A percentile compares a stretch with the other conserved stretches of the same genome.
These are phyloP conservation scores for Glyptemys insculpta DNA, from an alignment of 2,797 vertebrate genomes.

Conservation along the genomic window DNA sequence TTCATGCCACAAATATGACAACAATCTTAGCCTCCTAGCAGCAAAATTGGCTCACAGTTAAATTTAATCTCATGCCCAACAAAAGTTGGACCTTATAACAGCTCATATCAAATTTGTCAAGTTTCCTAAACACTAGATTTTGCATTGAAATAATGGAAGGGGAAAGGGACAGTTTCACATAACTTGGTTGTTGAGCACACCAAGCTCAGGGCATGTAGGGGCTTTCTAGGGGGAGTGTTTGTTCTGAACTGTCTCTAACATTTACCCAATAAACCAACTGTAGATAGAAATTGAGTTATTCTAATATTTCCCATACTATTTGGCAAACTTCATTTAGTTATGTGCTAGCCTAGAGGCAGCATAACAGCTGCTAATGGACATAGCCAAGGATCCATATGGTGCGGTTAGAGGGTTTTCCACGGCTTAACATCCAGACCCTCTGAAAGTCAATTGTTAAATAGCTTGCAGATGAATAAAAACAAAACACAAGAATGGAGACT, in stretches of 20 bases:
- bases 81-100: background rate
- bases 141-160: background rate
- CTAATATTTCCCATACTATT: background rate
- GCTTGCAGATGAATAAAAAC: background rate
- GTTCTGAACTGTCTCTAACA: background rate
- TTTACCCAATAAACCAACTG: background rate
- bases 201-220: background rate
- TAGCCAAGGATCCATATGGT: background rate
- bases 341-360: background rate
- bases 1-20: background rate
- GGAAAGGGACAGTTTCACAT: background rate
- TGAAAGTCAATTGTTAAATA: background rate
- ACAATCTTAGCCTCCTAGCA: background rate
- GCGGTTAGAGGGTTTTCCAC: background rate
- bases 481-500: background rate
- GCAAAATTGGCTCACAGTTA: background rate
- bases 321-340: background rate
- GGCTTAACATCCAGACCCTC: background rate
- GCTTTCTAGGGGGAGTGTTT: background rate
- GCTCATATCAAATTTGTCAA: background rate
- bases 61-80: background rate
- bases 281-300: background rate
- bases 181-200: background rate
- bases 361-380: background rate
- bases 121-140: background rate